Evolutionary conservation across 2,888 invertebrate species (phyloP).

Genomic region (Sinhomidia bicolor): DNA sequence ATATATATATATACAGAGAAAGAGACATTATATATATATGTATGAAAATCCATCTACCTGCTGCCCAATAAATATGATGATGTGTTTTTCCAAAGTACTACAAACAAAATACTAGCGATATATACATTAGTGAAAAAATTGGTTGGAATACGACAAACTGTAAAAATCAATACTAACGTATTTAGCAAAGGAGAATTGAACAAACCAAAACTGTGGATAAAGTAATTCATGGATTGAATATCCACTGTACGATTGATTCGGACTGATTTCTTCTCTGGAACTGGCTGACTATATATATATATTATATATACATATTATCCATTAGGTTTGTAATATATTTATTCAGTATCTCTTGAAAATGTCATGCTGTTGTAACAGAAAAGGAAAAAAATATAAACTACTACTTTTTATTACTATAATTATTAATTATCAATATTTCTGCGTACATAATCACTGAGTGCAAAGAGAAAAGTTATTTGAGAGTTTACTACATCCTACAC

Average conservation of each 20-base stretch:
- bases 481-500: too few relatives aligned
- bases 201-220: constrained; percentile 51
- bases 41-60: not conserved
- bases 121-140: not conserved
- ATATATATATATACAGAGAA: too few relatives aligned
- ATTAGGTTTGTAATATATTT: constrained; percentile 71
- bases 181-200: constrained; percentile 34
- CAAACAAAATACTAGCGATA: not conserved
- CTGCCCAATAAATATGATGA: not conserved
- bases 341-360: constrained; percentile 64
- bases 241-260: constrained; percentile 73
- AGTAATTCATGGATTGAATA: constrained; percentile 52
- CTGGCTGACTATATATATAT: constrained; percentile 72
- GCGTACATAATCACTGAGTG: constrained; percentile 50
- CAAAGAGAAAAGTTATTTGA: constrained; percentile 55
- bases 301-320: too few relatives aligned
- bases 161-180: constrained; percentile 8
- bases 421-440: constrained; percentile 21
- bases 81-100: constrained; percentile 13
- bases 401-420: constrained; percentile 53
- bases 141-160: constrained; percentile 37
- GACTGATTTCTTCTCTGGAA: constrained; percentile 75
- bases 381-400: constrained; percentile 58
- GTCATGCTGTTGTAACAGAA: constrained; percentile 61
- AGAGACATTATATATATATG: not conserved